Conservation (phyloP, 2,113 vertebrate species). For the Pseudorasbora parva region DNA sequence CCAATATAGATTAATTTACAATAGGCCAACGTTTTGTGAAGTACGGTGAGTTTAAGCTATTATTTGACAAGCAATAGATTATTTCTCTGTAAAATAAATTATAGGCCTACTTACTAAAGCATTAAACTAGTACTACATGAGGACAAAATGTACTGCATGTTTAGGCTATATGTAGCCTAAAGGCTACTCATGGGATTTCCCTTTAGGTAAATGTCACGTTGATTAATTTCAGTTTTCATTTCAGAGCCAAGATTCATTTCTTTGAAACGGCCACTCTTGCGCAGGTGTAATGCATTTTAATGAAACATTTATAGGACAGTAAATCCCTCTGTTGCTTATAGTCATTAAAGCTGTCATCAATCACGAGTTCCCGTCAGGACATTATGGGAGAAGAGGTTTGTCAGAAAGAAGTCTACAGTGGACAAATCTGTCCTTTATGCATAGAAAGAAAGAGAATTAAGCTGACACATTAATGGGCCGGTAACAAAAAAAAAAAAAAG, state of each 20-base stretch:
- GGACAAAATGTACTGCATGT: background rate
- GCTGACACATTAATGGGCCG: constrained; percentile 10
- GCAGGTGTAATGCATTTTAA: constrained; percentile 28
- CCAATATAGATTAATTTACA: too few species aligned
- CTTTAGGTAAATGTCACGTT: constrained; percentile 5
- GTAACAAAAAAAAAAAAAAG: background rate
- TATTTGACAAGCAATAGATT: background rate
- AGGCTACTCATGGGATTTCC: background rate
- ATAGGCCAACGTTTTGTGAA: too few species aligned
- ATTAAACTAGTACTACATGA: background rate
- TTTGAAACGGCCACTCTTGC: constrained; percentile 12
- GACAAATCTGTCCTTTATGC: constrained; percentile 35
- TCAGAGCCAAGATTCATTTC: constrained; percentile 7
- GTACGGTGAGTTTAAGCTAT: background rate
- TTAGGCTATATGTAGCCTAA: too few species aligned
- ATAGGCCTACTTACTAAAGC: background rate
- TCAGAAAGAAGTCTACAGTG: constrained; percentile 5
- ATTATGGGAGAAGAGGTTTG: constrained; percentile 11
- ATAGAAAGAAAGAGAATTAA: constrained; percentile 36
- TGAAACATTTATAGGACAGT: constrained; percentile 26
- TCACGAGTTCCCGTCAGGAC: constrained; percentile 30
- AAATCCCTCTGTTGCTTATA: constrained; percentile 28
- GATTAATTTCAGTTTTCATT: constrained; percentile 26
- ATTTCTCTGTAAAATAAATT: background rate
- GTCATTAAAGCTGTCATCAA: background rate